These are phyloP conservation scores for Pedetes capensis DNA, from an alignment of 2,113 vertebrate species.

Conservation along the genomic window DNA sequence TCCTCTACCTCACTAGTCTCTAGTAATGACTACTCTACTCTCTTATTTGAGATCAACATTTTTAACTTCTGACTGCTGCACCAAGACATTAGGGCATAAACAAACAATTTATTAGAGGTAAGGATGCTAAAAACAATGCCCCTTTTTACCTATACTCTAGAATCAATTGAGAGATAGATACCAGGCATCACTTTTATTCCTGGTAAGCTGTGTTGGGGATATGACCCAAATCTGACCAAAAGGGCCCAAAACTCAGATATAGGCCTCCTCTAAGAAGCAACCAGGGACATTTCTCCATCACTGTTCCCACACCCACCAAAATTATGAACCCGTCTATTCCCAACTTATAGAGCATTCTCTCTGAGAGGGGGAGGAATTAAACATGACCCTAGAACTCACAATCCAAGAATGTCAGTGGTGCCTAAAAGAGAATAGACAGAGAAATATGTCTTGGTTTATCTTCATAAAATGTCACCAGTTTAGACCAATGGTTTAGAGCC, in stretches of 20 bases:
- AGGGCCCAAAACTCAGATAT: background rate
- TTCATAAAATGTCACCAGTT: background rate
- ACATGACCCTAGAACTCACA: background rate
- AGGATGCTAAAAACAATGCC: background rate
- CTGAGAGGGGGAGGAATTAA: no score
- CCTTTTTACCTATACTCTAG: background rate
- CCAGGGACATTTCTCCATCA: background rate
- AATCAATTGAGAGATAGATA: background rate
- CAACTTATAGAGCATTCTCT: background rate
- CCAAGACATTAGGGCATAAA: background rate
- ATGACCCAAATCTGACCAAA: background rate
- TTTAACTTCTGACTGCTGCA: background rate
- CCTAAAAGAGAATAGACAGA: background rate
- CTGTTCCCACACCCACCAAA: background rate
- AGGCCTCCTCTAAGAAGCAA: background rate
- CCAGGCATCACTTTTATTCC: background rate
- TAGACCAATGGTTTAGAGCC: background rate
- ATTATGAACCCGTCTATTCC: background rate
- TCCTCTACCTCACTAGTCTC: background rate
- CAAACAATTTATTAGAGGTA: background rate
- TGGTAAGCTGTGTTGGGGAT: background rate
- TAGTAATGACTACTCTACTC: background rate
- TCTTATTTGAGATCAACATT: background rate
- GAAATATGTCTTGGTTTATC: background rate
- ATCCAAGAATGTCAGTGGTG: background rate